Evolutionary conservation across 2,888 invertebrate genomes (phyloP), one percentile per base, ranked within the genome.

Genomic region (Lydus trimaculatus): DNA sequence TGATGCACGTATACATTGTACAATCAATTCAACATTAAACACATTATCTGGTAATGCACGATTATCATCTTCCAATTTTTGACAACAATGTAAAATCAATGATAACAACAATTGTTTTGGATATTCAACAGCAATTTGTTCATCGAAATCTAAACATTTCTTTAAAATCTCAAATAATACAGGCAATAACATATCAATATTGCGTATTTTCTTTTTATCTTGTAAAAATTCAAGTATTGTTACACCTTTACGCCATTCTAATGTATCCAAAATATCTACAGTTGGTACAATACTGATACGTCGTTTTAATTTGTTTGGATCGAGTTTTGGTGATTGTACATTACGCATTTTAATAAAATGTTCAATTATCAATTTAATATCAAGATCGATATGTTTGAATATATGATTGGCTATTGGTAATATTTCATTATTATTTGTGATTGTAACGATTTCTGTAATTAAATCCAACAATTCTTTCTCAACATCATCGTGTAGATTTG

Each of bases 1-100:
- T 0, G 97, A 96, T 2, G 92, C 92, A 73, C 98, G 89, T 64
- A 99, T 92, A 78, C 96, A 97, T 76, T 95, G 93, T 0, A 98
- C 95, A 2, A 96, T 89, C 31, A 92, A 80, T 76, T 95, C 95
- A 48, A 96, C 91, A 73, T 93, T 91, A 67, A 89, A 85, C 65
- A 83, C 79, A 31, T 84, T 85, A 61, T 87, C 85, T 0, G 89
- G 87, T 28, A 86, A 84, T 65, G n/a, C n/a, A n/a, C 88, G 87
- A 31, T 33, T 43, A n/a, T 67, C 52, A 11, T 87, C 86, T 20
- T 85, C 81, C 0, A 90, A 86, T 78, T 90, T 90, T 76, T 89
- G 87, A 75, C 91, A 92, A 78, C 90, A 91, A 80, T 92, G 90
- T 81, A 94, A 88, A 33, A 97, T 87, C 0, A 91, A 90, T 0